phyloP scores from a whole-genome alignment of 1,140 invertebrate genomes.

The Ridgeia piscesae region DNA sequence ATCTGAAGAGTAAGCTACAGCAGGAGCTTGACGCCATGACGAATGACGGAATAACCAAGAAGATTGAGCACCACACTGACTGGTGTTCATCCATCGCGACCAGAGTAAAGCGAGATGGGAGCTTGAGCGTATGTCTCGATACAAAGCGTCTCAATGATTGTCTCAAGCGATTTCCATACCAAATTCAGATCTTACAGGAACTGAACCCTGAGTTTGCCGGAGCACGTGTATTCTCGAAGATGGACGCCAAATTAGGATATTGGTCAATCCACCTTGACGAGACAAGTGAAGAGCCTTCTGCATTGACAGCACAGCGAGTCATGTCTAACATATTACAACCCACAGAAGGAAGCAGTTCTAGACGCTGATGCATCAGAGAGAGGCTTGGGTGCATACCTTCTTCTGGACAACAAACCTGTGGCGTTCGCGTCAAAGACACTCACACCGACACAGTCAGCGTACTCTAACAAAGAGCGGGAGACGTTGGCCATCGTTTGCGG shows the following conservation, averaged over 20 bases:
- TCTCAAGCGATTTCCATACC: conserved; percentile 13
- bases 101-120: conserved; percentile 18
- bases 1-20: conserved; percentile 27
- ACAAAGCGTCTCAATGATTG: conserved; percentile 18
- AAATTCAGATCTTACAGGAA: conserved; percentile 22
- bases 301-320: too few relatives aligned
- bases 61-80: neutral
- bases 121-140: conserved; percentile 19
- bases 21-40: conserved; percentile 12
- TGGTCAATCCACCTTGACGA: conserved; percentile 4
- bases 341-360: too few relatives aligned
- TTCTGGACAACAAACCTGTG: too few relatives aligned
- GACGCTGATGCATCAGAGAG: too few relatives aligned
- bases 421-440: too few relatives aligned
- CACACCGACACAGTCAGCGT: too few relatives aligned
- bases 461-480: too few relatives aligned
- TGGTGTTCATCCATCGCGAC: conserved; percentile 24
- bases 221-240: conserved; percentile 16
- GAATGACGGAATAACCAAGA: conserved; percentile 12
- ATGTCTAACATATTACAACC: too few relatives aligned
- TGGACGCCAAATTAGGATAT: conserved; percentile 20
- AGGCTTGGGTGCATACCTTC: too few relatives aligned
- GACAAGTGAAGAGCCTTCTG: neutral
- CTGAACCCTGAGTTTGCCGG: conserved; percentile 1
- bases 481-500: too few relatives aligned